Evolutionary conservation across 2,113 vertebrate species (phyloP).

Genomic region (Choloepus hoffmanni): DNA sequence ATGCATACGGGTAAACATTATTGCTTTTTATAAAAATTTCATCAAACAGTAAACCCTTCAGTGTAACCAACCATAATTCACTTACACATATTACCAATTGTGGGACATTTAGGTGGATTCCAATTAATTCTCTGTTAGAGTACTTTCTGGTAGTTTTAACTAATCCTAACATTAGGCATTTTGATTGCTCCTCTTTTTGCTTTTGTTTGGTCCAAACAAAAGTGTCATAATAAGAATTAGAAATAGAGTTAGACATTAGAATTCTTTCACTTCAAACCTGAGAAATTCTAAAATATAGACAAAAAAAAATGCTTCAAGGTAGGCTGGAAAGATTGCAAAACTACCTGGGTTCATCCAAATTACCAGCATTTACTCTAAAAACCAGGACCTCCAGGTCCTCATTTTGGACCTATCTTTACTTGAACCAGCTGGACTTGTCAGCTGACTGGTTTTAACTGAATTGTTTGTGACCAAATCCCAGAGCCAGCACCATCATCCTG

Average conservation of each 20-base stretch:
- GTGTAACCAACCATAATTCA: no score
- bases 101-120: neutral
- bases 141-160: neutral
- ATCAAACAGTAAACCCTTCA: neutral
- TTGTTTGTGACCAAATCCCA: neutral
- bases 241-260: neutral
- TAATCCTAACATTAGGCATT: neutral
- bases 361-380: neutral
- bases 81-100: neutral
- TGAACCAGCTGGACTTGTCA: neutral
- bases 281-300: neutral
- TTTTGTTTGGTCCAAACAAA: neutral
- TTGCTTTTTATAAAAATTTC: neutral
- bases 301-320: neutral
- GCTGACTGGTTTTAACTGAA: neutral
- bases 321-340: neutral
- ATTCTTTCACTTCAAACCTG: neutral
- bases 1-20: neutral
- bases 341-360: neutral
- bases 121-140: neutral
- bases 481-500: neutral
- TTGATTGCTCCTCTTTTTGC: neutral
- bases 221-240: neutral
- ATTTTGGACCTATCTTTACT: neutral
- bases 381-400: neutral